Conservation (phyloP, 2,797 vertebrate species). For the Acanthopagrus latus region DNA sequence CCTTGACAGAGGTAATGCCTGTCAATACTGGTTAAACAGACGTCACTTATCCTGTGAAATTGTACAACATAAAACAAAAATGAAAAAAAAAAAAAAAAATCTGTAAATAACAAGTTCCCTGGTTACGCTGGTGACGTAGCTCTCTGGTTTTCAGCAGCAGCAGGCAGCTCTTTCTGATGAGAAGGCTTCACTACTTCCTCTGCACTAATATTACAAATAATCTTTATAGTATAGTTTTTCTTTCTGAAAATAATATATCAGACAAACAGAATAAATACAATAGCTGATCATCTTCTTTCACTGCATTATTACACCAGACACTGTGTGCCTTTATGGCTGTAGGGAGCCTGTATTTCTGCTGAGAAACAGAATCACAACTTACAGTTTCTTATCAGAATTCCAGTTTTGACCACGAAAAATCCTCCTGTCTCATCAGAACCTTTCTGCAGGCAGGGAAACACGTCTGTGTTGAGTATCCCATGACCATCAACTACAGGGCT, state of each 20-base stretch:
- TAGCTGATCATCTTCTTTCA: not conserved
- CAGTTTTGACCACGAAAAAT: not conserved
- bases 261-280: not conserved
- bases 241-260: too few species aligned
- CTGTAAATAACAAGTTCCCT: too few species aligned
- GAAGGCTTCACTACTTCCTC: not conserved
- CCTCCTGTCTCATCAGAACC: conserved; percentile 74
- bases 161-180: not conserved
- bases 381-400: not conserved
- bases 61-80: too few species aligned
- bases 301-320: not conserved
- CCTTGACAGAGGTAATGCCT: too few species aligned
- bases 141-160: not conserved
- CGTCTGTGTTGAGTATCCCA: conserved; percentile 95
- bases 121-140: too few species aligned
- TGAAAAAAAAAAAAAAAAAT: accelerated
- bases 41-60: too few species aligned
- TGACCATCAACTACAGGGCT: conserved; percentile 85
- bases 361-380: not conserved
- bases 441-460: conserved; percentile 95
- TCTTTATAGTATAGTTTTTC: too few species aligned
- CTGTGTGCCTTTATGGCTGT: not conserved
- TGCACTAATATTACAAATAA: too few species aligned
- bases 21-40: too few species aligned
- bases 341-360: too few species aligned